Conservation (phyloP, 2,888 invertebrate species). For the Drosophila meridiana region DNA sequence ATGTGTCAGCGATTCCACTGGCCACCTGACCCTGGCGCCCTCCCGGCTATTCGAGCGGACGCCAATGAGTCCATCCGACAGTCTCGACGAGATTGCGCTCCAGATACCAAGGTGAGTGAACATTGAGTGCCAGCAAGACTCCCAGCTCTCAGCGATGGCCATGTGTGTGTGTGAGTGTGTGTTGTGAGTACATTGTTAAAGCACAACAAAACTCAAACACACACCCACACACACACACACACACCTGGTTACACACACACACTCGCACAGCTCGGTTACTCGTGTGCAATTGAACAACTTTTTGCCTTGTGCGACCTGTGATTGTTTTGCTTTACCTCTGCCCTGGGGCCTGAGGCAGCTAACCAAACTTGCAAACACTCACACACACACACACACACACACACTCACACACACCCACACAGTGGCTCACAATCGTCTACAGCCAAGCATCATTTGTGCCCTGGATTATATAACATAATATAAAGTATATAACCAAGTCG, state of each 20-base stretch:
- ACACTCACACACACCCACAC: not conserved
- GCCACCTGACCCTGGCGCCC: constrained; percentile 89
- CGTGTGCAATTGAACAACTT: constrained; percentile 43
- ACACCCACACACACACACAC: not conserved
- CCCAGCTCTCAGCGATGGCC: not conserved
- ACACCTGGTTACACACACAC: constrained; percentile 12
- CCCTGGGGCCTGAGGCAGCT: constrained; percentile 9
- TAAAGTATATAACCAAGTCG: constrained; percentile 30
- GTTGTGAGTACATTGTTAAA: constrained; percentile 25
- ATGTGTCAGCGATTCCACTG: constrained; percentile 85
- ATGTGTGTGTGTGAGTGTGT: constrained; percentile 5
- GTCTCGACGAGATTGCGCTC: constrained; percentile 95
- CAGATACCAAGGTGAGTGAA: constrained; percentile 94
- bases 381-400: not conserved
- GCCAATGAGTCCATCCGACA: constrained; percentile 93
- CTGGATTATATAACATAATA: constrained; percentile 30
- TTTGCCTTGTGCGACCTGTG: constrained; percentile 29
- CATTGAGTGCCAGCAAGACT: not conserved
- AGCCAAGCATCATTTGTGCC: constrained; percentile 19
- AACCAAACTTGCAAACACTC: not conserved
- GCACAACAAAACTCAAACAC: constrained; percentile 16
- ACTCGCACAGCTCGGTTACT: constrained; percentile 11
- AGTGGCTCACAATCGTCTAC: constrained; percentile 12
- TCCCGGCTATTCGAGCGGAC: constrained; percentile 94
- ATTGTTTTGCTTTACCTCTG: constrained; percentile 41